Percentiles rank a stretch among this genome's conserved stretches.
phyloP scores from a whole-genome alignment of 2,113 vertebrate species.

The Pungitius pungitius region DNA sequence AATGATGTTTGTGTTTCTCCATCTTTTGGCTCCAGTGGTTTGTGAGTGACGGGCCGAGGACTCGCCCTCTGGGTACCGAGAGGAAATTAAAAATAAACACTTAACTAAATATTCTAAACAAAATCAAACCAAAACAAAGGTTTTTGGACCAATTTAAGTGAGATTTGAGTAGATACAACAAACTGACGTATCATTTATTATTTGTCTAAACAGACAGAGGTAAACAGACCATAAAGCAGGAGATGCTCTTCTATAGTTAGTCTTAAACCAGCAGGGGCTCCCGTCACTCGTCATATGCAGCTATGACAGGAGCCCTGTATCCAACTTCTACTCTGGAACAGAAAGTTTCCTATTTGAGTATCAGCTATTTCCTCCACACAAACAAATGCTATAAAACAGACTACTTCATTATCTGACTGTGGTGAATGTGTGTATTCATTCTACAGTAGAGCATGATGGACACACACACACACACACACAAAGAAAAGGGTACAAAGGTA shows the following conservation, averaged over 20 bases:
- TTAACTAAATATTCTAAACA: slow-evolving; percentile 17
- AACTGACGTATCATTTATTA: slow-evolving; percentile 1
- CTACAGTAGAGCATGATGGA: slow-evolving; percentile 40
- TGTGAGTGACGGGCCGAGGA: neutral
- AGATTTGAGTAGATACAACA: slow-evolving; percentile 23
- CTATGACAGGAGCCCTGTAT: neutral
- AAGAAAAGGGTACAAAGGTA: slow-evolving; percentile 65
- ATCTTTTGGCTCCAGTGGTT: slow-evolving; percentile 33
- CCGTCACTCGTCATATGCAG: neutral
- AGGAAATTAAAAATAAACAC: slow-evolving; percentile 24
- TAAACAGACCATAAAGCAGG: too few relatives aligned
- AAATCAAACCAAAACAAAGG: neutral
- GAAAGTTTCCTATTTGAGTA: slow-evolving; percentile 12
- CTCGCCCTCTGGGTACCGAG: neutral
- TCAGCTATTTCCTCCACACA: slow-evolving; percentile 20
- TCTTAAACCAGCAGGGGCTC: neutral
- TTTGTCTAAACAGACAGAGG: too few relatives aligned
- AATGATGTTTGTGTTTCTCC: slow-evolving; percentile 57
- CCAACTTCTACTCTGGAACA: neutral
- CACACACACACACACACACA: slow-evolving; percentile 41
- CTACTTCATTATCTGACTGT: slow-evolving; percentile 34
- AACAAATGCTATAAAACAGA: slow-evolving; percentile 48
- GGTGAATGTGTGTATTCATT: slow-evolving; percentile 67
- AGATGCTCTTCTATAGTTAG: too few relatives aligned
- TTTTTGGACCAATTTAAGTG: neutral